These are phyloP conservation scores for Rachycentron canadum DNA, from an alignment of 2,797 vertebrate genomes.

Conservation along the genomic window DNA sequence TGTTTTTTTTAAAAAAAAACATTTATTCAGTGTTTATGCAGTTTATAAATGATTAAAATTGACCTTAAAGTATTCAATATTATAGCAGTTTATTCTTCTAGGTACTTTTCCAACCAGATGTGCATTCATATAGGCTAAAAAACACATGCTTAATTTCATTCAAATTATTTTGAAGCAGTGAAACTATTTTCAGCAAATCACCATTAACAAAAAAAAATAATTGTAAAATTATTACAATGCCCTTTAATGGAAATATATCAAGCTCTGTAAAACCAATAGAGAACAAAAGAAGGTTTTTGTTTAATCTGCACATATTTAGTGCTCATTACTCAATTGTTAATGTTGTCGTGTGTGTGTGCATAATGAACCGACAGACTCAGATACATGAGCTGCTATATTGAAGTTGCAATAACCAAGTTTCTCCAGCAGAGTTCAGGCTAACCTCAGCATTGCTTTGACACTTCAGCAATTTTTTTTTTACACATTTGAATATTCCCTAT, in stretches of 20 bases:
- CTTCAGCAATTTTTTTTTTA: neutral
- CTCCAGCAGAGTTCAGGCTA: conserved; percentile 51
- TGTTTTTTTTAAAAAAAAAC: no score
- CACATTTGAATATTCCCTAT: no score
- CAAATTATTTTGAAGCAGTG: neutral
- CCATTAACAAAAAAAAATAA: neutral
- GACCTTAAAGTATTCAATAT: no score
- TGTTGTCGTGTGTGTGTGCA: no score
- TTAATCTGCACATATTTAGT: no score
- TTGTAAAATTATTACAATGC: neutral
- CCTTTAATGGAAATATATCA: neutral
- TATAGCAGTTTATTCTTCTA: no score
- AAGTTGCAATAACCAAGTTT: conserved; percentile 7
- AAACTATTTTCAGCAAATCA: neutral
- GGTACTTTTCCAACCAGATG: no score
- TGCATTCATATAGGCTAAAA: no score
- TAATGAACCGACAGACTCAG: neutral
- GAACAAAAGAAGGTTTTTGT: neutral
- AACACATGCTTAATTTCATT: neutral
- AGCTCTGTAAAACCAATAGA: no score
- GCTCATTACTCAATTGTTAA: no score
- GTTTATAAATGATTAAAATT: no score
- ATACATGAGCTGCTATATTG: neutral
- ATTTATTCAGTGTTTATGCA: no score
- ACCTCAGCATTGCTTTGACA: neutral